phyloP scores from a whole-genome alignment of 1,140 invertebrate species.

The Spodoptera litura region DNA sequence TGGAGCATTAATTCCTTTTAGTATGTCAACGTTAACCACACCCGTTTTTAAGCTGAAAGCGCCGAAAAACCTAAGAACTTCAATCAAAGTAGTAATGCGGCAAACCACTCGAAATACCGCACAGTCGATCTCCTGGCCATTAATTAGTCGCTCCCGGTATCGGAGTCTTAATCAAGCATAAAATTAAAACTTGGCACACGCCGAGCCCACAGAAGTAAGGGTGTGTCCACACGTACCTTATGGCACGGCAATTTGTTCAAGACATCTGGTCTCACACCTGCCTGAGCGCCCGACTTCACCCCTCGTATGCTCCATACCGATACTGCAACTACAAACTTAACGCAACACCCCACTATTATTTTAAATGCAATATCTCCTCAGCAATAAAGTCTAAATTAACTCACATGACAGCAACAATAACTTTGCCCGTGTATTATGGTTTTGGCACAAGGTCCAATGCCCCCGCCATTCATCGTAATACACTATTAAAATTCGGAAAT shows the following conservation, averaged over 20 bases:
- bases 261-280: constrained; percentile 85
- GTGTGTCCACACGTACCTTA: constrained; percentile 83
- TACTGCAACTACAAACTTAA: constrained; percentile 57
- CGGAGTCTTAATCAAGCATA: constrained; percentile 83
- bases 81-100: constrained; percentile 43
- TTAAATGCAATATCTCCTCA: constrained; percentile 11
- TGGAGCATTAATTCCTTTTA: background rate
- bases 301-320: constrained; percentile 70
- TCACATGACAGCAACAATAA: constrained; percentile 11
- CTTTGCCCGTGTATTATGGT: constrained; percentile 74
- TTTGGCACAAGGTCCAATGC: constrained; percentile 82
- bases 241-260: constrained; percentile 84
- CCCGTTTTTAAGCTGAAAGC: background rate
- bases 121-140: constrained; percentile 78
- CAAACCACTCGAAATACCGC: constrained; percentile 57
- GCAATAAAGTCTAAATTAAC: constrained; percentile 65
- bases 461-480: constrained; percentile 79
- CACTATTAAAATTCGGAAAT: constrained; percentile 84
- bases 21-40: background rate
- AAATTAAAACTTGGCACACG: constrained; percentile 86
- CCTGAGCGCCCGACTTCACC: constrained; percentile 67
- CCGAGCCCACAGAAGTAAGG: constrained; percentile 79
- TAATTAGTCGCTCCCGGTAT: constrained; percentile 79
- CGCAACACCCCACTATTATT: constrained; percentile 37
- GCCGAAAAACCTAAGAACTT: constrained; percentile 34